These are phyloP conservation scores for Ascaphus truei DNA, from an alignment of 2,113 vertebrate genomes.

Conservation along the genomic window DNA sequence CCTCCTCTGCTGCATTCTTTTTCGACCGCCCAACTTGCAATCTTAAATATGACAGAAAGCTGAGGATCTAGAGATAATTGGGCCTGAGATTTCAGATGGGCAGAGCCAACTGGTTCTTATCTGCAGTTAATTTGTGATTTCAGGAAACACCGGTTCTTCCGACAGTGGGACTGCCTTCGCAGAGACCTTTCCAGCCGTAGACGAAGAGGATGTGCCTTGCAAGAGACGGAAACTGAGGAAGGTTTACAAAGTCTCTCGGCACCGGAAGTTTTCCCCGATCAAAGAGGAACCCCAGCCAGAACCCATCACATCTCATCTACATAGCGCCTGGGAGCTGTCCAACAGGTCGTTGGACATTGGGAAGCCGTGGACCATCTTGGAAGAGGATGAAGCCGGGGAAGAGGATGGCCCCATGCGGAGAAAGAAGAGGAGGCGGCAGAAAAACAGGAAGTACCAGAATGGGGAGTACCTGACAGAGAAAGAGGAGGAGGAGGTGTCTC, in stretches of 20 bases:
- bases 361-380: constrained; percentile 60
- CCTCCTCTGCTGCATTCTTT: too few species aligned
- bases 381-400: constrained; percentile 61
- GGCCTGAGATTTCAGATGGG: background rate
- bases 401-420: constrained; percentile 60
- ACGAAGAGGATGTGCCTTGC: constrained; percentile 51
- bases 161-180: constrained; percentile 53
- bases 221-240: constrained; percentile 64
- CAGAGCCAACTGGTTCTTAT: too few species aligned
- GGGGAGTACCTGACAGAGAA: constrained; percentile 88
- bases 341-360: constrained; percentile 63
- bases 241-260: constrained; percentile 54
- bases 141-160: constrained; percentile 61
- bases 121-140: too few species aligned
- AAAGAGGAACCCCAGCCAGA: constrained; percentile 55
- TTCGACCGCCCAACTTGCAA: too few species aligned
- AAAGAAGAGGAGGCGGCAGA: constrained; percentile 85
- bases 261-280: constrained; percentile 51
- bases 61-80: too few species aligned
- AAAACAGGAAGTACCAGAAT: constrained; percentile 88
- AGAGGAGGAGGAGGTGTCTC: constrained; percentile 61
- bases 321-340: constrained; percentile 59
- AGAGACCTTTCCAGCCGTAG: constrained; percentile 54
- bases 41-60: too few species aligned
- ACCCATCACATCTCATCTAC: constrained; percentile 57